Base-by-base conservation (phyloP, 2,888 invertebrate species). In the Hypselothyrea guttata region DNA sequence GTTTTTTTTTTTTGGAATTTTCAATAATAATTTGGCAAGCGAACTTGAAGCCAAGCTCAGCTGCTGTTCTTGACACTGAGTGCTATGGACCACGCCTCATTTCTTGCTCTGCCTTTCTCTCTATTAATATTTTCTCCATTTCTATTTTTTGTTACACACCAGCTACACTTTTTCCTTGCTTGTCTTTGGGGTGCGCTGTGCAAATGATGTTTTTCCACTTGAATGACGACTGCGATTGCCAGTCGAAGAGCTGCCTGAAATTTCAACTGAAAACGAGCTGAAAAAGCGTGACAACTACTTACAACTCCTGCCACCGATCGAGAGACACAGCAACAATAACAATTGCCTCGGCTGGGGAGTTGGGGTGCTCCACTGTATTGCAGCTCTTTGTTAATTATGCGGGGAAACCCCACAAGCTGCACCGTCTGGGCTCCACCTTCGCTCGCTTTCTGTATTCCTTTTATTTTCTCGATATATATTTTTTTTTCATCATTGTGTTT, bases 341-440 rank as follows among this genome's bases (percentile, higher is more conserved):
- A 28, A 28, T 4, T n/a, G 8, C 9, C 27, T 33, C 9, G 13
- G 8, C 15, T 9, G 12, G n/a, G 5, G 13, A 27, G 22, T 16
- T 1, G 42, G 15, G 7, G 42, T 7, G 13, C 13, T 12, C 15
- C 42, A 9, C 11, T 3, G 16, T 33, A 31, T 27, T 28, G 28
- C 44, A 28, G 41, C 45, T 45, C 48, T 27, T 45, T 57, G 56
- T 72, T 70, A 82, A 75, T 77, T 72, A 72, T 57, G 53, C 48
- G 49, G 44, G 64, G 77, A 82, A 82, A 53, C 75, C 82, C 64
- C 75, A 70, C 58, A 65, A 63, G 47, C 40, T 48, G 42, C 49
- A 53, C 40, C 52, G 27, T 46, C 45, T 40, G 45, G 52, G 9
- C 12, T 59, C 8, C 27, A 45, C 57, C 53, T 59, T 40, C 34